These are phyloP conservation scores for Sisor rabdophorus DNA, from an alignment of 2,113 vertebrate genomes.

Conservation along the genomic window DNA sequence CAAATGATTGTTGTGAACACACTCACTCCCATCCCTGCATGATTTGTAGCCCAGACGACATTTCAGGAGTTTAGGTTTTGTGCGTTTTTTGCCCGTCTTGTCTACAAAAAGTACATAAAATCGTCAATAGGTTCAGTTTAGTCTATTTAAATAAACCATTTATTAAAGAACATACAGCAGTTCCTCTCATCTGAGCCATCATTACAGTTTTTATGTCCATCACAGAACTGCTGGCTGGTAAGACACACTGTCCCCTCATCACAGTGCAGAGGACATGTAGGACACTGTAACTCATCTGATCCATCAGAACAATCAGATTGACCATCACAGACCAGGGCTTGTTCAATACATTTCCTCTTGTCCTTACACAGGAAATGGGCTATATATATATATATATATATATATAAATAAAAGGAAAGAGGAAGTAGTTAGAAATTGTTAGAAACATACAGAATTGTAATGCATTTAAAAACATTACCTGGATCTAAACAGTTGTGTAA, in stretches of 20 bases:
- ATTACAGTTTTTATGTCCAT: slow-evolving; percentile 74
- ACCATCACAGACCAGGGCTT: slow-evolving; percentile 70
- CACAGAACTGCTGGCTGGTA: slow-evolving; percentile 68
- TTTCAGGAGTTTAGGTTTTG: not conserved
- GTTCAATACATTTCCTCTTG: slow-evolving; percentile 62
- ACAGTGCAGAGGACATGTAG: slow-evolving; percentile 54
- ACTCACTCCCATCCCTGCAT: slow-evolving; percentile 69
- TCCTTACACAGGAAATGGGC: slow-evolving; percentile 74
- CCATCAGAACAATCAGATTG: slow-evolving; percentile 72
- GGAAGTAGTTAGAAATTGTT: not conserved
- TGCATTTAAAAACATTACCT: slow-evolving; percentile 16
- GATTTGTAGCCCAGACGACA: slow-evolving; percentile 54
- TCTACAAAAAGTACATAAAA: not conserved
- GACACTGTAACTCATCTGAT: slow-evolving; percentile 78
- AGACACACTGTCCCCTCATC: slow-evolving; percentile 66
- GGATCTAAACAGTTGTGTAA: slow-evolving; percentile 29
- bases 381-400: slow-evolving; percentile 11
- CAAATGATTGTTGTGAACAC: slow-evolving; percentile 65
- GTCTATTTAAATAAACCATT: too few relatives aligned
- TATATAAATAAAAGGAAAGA: not conserved
- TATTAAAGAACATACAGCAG: slow-evolving; percentile 25
- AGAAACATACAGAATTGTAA: not conserved
- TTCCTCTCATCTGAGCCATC: slow-evolving; percentile 73
- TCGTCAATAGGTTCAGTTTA: not conserved
- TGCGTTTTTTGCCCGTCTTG: not conserved